Evolutionary conservation across 2,888 invertebrate species (phyloP).

Genomic region (Philaethria dido): DNA sequence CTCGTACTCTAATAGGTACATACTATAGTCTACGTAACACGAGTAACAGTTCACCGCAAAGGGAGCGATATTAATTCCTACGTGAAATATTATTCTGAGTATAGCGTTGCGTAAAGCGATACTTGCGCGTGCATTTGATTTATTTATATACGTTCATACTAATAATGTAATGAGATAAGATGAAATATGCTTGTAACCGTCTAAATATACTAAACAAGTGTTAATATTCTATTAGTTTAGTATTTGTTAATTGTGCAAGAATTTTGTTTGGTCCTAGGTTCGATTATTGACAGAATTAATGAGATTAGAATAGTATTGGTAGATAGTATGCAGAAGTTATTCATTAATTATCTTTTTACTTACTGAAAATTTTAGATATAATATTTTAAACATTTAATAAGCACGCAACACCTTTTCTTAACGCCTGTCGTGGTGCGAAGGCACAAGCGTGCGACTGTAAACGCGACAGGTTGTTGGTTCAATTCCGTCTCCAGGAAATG

Average conservation of each 20-base stretch:
- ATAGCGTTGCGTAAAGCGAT: slow-evolving; percentile 38
- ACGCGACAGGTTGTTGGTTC: too few species aligned
- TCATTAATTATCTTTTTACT: too few species aligned
- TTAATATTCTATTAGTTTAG: background rate
- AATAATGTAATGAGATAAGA: slow-evolving; percentile 29
- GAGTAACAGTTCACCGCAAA: slow-evolving; percentile 38
- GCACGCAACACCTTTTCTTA: too few species aligned
- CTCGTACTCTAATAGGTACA: background rate
- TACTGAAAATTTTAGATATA: too few species aligned
- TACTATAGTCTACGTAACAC: slow-evolving; percentile 26
- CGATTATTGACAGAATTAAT: background rate
- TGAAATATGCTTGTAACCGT: background rate
- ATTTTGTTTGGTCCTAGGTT: background rate
- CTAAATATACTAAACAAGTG: background rate
- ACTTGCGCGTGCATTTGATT: slow-evolving; percentile 29
- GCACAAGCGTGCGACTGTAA: too few species aligned
- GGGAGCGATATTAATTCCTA: slow-evolving; percentile 40
- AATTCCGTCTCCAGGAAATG: too few species aligned
- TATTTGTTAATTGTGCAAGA: background rate
- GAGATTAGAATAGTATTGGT: too few species aligned
- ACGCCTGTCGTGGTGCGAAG: too few species aligned
- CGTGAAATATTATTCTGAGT: slow-evolving; percentile 41
- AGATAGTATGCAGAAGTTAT: too few species aligned
- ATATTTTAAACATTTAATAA: too few species aligned
- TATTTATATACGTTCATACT: slow-evolving; percentile 18